phyloP scores from a whole-genome alignment of 2,888 invertebrate species.

The Chloromyia formosa region DNA sequence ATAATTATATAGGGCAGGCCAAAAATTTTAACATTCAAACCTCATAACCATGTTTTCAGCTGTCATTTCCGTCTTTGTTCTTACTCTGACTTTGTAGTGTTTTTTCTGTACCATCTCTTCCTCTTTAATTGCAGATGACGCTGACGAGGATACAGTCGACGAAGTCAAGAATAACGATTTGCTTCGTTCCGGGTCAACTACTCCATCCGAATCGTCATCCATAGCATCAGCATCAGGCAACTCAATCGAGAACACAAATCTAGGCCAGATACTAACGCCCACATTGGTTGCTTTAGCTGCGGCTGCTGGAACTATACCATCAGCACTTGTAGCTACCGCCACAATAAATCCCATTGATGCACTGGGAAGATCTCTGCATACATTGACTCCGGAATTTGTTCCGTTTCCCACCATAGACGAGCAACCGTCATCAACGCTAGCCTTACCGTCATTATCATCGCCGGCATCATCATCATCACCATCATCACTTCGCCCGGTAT shows the following conservation, averaged over 20 bases:
- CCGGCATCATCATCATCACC: constrained; percentile 27
- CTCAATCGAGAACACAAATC: constrained; percentile 49
- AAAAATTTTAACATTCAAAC: too few relatives aligned
- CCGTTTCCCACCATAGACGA: not conserved
- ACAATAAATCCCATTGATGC: constrained; percentile 15
- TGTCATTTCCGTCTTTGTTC: too few relatives aligned
- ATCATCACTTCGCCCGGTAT: not conserved
- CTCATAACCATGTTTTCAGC: too few relatives aligned
- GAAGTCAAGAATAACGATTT: constrained; percentile 43
- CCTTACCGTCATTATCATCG: constrained; percentile 15
- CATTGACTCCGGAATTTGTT: not conserved
- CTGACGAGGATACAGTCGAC: constrained; percentile 46
- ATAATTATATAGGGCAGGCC: too few relatives aligned
- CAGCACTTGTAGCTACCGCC: constrained; percentile 20
- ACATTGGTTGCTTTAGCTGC: constrained; percentile 50
- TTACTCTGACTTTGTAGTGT: too few relatives aligned
- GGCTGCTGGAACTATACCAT: not conserved
- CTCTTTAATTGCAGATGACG: constrained; percentile 47
- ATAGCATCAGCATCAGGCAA: constrained; percentile 18
- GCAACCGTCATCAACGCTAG: not conserved
- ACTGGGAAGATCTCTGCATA: constrained; percentile 1
- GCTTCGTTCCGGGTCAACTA: constrained; percentile 47
- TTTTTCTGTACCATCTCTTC: too few relatives aligned
- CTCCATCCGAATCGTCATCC: constrained; percentile 48
- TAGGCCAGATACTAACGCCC: constrained; percentile 45